These are phyloP conservation scores for Falco punctatus DNA, from an alignment of 2,113 vertebrate species.

Conservation along the genomic window DNA sequence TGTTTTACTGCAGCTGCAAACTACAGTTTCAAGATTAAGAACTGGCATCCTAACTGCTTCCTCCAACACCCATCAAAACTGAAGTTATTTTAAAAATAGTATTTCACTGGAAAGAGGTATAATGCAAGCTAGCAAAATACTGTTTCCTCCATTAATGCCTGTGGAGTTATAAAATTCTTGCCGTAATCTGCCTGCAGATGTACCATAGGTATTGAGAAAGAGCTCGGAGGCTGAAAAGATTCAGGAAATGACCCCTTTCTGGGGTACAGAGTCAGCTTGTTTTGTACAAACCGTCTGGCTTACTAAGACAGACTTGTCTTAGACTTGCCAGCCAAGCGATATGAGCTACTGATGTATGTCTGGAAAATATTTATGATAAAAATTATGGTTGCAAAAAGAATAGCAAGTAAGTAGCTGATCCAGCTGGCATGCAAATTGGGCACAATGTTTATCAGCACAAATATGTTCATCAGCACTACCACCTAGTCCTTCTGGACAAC, in stretches of 20 bases:
- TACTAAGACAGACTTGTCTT: constrained; percentile 22
- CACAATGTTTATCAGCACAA: constrained; percentile 35
- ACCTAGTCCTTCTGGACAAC: constrained; percentile 37
- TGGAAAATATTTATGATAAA: constrained; percentile 64
- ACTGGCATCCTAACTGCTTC: accelerated
- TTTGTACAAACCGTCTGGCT: constrained; percentile 17
- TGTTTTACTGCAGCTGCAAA: not conserved
- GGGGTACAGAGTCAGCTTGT: constrained; percentile 55
- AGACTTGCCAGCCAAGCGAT: constrained; percentile 51
- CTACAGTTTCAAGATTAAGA: not conserved
- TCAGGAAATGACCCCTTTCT: constrained; percentile 56
- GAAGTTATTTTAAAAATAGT: not conserved
- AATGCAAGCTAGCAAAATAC: not conserved
- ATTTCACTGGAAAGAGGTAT: not conserved
- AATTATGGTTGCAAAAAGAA: constrained; percentile 44
- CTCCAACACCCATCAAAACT: not conserved
- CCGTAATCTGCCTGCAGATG: constrained; percentile 32
- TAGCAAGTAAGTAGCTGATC: constrained; percentile 56
- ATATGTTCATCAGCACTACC: constrained; percentile 1
- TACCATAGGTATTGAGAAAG: not conserved
- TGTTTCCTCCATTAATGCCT: not conserved
- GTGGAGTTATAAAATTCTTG: not conserved
- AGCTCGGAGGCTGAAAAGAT: not conserved
- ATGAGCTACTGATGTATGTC: constrained; percentile 18
- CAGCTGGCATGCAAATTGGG: constrained; percentile 49